phyloP scores from a whole-genome alignment of 2,797 vertebrate species.

The Diceros bicornis region DNA sequence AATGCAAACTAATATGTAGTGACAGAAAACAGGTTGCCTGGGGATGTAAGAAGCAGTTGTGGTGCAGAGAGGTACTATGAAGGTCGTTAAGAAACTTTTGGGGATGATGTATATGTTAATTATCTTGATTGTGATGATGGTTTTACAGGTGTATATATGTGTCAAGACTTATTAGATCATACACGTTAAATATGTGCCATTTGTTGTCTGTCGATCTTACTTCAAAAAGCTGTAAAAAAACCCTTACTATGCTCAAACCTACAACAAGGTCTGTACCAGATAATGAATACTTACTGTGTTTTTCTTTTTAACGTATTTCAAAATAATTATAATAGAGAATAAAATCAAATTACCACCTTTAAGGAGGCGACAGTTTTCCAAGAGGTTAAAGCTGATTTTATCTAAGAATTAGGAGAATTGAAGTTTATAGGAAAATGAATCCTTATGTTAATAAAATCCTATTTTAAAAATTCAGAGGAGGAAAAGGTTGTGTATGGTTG shows the following conservation, averaged over 20 bases:
- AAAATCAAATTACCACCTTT: not conserved
- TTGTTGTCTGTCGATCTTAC: not conserved
- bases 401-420: not conserved
- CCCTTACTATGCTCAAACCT: not conserved
- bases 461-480: conserved; percentile 22
- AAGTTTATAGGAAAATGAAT: not conserved
- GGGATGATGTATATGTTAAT: not conserved
- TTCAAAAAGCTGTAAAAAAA: not conserved
- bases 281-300: not conserved
- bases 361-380: not conserved
- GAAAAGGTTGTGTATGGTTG: not conserved
- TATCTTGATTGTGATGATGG: not conserved
- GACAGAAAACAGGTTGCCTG: not conserved
- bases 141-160: not conserved
- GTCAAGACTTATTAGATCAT: not conserved
- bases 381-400: not conserved
- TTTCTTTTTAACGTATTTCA: not conserved
- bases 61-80: not conserved
- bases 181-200: not conserved
- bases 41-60: not conserved
- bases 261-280: not conserved
- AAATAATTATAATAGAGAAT: conserved; percentile 18
- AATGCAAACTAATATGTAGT: not conserved
- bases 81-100: not conserved
- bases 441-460: not conserved